A percentile compares a stretch with the other conserved stretches of the same genome.
Conservation (phyloP, 2,888 invertebrate genomes). For the Drosophila affinis region DNA sequence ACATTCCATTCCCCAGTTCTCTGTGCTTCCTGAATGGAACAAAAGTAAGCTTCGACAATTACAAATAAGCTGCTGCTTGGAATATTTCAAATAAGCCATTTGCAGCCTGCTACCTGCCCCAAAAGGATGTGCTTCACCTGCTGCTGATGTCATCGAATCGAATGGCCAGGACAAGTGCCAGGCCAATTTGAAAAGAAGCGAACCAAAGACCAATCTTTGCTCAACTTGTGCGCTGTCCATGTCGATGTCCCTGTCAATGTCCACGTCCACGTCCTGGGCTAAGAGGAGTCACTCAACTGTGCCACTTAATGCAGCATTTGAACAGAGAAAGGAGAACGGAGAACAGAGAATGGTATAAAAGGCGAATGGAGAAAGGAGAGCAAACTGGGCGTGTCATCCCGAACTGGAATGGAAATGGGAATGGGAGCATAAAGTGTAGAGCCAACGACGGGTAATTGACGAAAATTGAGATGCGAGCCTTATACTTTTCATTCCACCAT, state of each 20-base stretch:
- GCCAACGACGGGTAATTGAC: slow-evolving; percentile 67
- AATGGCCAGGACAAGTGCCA: slow-evolving; percentile 41
- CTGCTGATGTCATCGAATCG: slow-evolving; percentile 45
- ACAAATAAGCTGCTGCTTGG: slow-evolving; percentile 51
- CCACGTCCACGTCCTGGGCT: slow-evolving; percentile 15
- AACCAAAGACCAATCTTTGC: slow-evolving; percentile 27
- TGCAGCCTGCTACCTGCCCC: slow-evolving; percentile 16
- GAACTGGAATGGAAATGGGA: slow-evolving; percentile 2
- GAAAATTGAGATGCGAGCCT: slow-evolving; percentile 67
- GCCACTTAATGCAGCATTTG: slow-evolving; percentile 68
- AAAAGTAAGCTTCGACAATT: slow-evolving; percentile 41
- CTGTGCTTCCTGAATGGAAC: slow-evolving; percentile 28
- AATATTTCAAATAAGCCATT: slow-evolving; percentile 64
- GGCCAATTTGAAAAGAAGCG: slow-evolving; percentile 56
- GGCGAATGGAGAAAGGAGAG: slow-evolving; percentile 32
- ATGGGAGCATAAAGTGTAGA: slow-evolving; percentile 43
- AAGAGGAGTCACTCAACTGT: slow-evolving; percentile 64
- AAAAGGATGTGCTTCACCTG: slow-evolving; percentile 59
- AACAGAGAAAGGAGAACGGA: no score
- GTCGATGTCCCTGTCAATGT: slow-evolving; percentile 1
- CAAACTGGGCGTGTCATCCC: slow-evolving; percentile 38
- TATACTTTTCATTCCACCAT: slow-evolving; percentile 49
- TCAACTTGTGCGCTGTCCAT: slow-evolving; percentile 18
- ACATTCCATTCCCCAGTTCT: slow-evolving; percentile 6
- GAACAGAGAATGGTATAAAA: slow-evolving; percentile 62